Evolutionary conservation across 2,888 invertebrate genomes (phyloP), one percentile per base, ranked within the genome.

Genomic region (Sympetrum striolatum): DNA sequence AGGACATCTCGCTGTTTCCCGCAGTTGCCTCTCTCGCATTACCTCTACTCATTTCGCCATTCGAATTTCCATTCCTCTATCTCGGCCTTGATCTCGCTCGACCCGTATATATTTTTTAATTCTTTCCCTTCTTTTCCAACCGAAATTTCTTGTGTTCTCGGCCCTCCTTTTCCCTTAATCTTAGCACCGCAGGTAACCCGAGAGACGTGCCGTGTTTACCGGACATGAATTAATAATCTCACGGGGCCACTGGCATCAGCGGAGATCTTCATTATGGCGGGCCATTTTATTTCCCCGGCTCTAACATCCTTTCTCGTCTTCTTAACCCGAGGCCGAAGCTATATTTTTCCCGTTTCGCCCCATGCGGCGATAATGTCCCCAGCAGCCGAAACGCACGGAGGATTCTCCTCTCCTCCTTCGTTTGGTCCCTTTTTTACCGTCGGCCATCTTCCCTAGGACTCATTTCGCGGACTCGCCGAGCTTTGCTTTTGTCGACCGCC

Each of bases 171-270:
- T 39, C 60, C 86, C 39, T 60, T 86, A 86, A 86, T 86, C 86
- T 86, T 86, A 39, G 86, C 86, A 37, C 86, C 86, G 86, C 86
- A 86, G 86, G 86, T 60, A 86, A 60, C 35, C 86, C 31, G 37
- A 37, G 60, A 10, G 37, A 86, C 86, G 86, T 86, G 86, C n/a
- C 86, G 60, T 86, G 86, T 86, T 86, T 86, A 60, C 86, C 86
- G 86, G 86, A 86, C 86, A 60, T 64, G 86, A 86, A 86, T 86
- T 86, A 86, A 86, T 86, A 86, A 86, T 86, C 86, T 86, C 58
- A 12, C 73, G 73, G 25, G 31, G 73, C 31, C 73, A 60, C n/a
- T 39, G 86, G 86, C 18, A 60, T 82, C 60, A 37, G 60, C 31
- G 64, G 64, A 37, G 64, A 60, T 60, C 86, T 86, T 86, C 86